These are phyloP conservation scores for Taxidea taxus DNA, from an alignment of 2,113 vertebrate species.

Conservation along the genomic window DNA sequence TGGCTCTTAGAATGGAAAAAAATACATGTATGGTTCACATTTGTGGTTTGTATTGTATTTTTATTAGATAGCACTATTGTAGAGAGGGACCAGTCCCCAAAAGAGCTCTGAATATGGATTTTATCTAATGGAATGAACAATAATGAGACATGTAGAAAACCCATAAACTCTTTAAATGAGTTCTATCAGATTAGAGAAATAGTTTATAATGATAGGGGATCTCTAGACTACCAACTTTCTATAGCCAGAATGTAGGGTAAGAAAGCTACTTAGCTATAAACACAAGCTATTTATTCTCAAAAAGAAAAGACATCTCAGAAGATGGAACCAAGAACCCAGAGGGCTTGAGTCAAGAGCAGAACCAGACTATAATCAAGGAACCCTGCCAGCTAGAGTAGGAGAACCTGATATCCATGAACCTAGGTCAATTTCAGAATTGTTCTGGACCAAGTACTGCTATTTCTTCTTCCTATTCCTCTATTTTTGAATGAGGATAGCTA, in stretches of 20 bases:
- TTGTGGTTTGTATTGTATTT: background rate
- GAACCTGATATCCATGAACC: background rate
- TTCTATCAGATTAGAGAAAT: background rate
- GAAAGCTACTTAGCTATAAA: background rate
- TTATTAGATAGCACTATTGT: background rate
- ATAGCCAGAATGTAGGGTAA: background rate
- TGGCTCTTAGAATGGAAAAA: background rate
- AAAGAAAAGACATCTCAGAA: constrained; percentile 39
- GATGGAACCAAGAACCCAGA: background rate
- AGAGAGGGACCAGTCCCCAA: background rate
- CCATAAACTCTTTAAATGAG: background rate
- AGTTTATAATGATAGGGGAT: background rate
- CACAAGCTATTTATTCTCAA: background rate
- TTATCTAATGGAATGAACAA: background rate
- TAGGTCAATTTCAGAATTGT: background rate
- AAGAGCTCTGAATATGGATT: background rate
- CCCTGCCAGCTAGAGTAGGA: background rate
- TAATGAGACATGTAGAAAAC: background rate
- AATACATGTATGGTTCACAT: background rate
- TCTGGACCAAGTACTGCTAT: background rate
- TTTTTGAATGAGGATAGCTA: background rate
- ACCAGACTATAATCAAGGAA: background rate
- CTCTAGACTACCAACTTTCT: background rate
- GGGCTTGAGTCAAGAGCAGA: background rate
- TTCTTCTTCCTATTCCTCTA: background rate